phyloP scores from a whole-genome alignment of 2,797 vertebrate genomes.

The Oreortyx pictus region DNA sequence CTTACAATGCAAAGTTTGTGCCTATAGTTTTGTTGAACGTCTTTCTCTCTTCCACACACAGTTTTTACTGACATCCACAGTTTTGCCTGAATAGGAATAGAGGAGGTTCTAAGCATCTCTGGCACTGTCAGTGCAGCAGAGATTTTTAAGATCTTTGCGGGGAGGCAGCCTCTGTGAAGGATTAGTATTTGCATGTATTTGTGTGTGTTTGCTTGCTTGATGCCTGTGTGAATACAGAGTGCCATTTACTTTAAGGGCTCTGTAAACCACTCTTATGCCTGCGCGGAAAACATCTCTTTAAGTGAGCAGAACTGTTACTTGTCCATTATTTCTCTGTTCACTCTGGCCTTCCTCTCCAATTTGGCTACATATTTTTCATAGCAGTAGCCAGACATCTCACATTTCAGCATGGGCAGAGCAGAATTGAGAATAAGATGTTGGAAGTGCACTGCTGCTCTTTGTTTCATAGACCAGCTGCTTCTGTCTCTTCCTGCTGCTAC shows the following conservation, averaged over 20 bases:
- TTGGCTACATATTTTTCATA: background rate
- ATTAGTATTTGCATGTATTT: slow-evolving; percentile 65
- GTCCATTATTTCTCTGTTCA: background rate
- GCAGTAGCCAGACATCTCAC: background rate
- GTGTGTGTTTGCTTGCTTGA: background rate
- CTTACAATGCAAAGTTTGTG: background rate
- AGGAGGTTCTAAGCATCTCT: background rate
- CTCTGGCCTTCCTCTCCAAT: background rate
- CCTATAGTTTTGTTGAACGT: background rate
- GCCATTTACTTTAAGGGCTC: slow-evolving; percentile 63
- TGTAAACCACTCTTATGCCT: slow-evolving; percentile 55
- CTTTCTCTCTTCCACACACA: background rate
- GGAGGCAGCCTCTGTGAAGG: slow-evolving; percentile 58
- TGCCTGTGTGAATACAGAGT: slow-evolving; percentile 60
- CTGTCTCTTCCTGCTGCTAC: background rate
- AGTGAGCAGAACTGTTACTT: background rate
- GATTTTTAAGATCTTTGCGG: slow-evolving; percentile 60
- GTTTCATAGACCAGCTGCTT: fast-evolving
- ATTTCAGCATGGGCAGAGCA: fast-evolving
- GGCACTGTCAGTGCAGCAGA: background rate
- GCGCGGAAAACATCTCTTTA: slow-evolving; percentile 16
- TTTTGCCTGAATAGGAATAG: background rate
- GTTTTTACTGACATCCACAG: background rate
- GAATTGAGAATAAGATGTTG: background rate
- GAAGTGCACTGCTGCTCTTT: background rate